Evolutionary conservation across 2,797 vertebrate species (phyloP).

Genomic region (Hemibagrus guttatus): DNA sequence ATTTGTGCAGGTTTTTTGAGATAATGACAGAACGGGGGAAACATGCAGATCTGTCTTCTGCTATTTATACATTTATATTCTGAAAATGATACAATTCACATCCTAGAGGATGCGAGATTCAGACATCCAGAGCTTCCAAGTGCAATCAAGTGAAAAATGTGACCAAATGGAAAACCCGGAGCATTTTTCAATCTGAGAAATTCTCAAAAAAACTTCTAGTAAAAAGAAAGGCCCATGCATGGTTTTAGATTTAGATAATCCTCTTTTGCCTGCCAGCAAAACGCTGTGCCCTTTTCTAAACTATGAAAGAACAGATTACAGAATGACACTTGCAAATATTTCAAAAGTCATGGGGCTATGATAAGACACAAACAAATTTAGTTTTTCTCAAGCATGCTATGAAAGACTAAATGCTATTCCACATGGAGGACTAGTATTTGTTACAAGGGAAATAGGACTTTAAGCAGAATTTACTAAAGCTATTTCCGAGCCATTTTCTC

Average conservation of each 20-base stretch:
- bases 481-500: not conserved
- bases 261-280: conserved; percentile 5
- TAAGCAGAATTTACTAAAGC: not conserved
- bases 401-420: not conserved
- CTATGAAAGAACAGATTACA: conserved; percentile 25
- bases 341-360: not conserved
- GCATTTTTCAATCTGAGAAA: conserved; percentile 31
- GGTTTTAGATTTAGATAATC: conserved; percentile 33
- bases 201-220: not conserved
- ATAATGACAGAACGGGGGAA: not conserved
- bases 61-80: conserved; percentile 11
- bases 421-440: not conserved
- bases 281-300: not conserved
- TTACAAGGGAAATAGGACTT: not conserved
- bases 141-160: conserved; percentile 36
- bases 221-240: conserved; percentile 14
- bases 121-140: not conserved
- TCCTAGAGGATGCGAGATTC: conserved; percentile 13
- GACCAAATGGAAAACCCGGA: conserved; percentile 27
- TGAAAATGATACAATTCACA: conserved; percentile 12
- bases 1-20: not conserved
- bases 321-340: not conserved
- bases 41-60: not conserved
- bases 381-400: not conserved
- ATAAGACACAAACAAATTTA: not conserved